phyloP scores from a whole-genome alignment of 2,113 vertebrate genomes.

The Danio rerio region DNA sequence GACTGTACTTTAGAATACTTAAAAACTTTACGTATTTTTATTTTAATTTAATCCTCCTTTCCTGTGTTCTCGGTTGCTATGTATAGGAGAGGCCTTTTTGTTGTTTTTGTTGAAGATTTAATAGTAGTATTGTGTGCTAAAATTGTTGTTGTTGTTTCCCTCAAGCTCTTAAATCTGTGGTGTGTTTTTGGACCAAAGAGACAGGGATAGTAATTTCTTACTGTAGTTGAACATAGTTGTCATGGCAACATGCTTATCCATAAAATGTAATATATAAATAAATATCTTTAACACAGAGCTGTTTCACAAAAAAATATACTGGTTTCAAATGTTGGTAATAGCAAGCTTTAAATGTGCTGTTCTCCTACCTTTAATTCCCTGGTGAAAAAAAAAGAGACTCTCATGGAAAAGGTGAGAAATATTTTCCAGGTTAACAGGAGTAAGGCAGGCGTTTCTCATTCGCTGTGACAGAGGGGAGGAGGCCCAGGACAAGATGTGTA shows the following conservation, averaged over 20 bases:
- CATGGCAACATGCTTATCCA: neutral
- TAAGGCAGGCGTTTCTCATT: too few species aligned
- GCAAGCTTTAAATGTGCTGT: neutral
- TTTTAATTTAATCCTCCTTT: neutral
- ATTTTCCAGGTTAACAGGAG: slow-evolving; percentile 24
- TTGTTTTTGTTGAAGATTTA: neutral
- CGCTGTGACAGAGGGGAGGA: slow-evolving; percentile 6
- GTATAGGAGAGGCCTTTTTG: neutral
- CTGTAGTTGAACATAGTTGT: neutral
- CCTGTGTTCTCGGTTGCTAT: neutral
- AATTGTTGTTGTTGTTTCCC: neutral
- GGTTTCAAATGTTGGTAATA: neutral
- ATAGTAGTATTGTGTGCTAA: neutral
- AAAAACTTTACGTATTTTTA: neutral
- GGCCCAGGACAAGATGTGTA: neutral
- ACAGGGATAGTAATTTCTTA: neutral
- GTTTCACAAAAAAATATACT: neutral
- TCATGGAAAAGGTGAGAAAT: slow-evolving; percentile 28
- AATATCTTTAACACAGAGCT: neutral
- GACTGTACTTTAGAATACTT: neutral
- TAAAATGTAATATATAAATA: neutral
- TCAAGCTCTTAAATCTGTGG: neutral
- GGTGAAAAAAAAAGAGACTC: neutral
- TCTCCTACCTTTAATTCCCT: neutral
- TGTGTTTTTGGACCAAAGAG: slow-evolving; percentile 26